A percentile compares a stretch with the other conserved stretches of the same genome.
These are phyloP conservation scores for Flexamia atlantica DNA, from an alignment of 2,888 invertebrate genomes.

Conservation along the genomic window DNA sequence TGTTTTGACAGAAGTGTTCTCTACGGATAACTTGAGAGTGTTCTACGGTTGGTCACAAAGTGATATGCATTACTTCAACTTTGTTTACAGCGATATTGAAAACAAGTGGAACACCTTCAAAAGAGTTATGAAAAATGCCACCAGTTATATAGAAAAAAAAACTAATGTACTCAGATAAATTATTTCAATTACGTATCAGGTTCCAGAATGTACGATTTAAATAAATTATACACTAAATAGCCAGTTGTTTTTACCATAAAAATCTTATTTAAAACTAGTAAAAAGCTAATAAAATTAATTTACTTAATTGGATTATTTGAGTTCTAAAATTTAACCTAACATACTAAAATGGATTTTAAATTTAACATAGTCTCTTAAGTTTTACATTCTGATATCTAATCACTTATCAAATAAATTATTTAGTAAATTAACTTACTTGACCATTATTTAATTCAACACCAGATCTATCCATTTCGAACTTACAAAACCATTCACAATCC, in stretches of 20 bases:
- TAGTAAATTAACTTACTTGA: not conserved
- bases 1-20: slow-evolving; percentile 24
- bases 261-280: too few species aligned
- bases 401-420: not conserved
- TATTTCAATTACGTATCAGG: too few species aligned
- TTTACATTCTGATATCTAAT: slow-evolving; percentile 15
- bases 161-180: too few species aligned
- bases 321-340: too few species aligned
- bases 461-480: not conserved
- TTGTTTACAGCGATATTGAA: slow-evolving; percentile 38
- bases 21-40: slow-evolving; percentile 34
- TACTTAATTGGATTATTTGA: too few species aligned
- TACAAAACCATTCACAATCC: not conserved
- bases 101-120: slow-evolving; percentile 48
- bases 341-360: not conserved
- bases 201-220: too few species aligned
- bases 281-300: too few species aligned
- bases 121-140: slow-evolving; percentile 39
- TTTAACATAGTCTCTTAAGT: not conserved
- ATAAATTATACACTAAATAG: too few species aligned
- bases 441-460: not conserved
- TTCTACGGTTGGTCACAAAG: slow-evolving; percentile 37
- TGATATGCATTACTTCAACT: slow-evolving; percentile 43
- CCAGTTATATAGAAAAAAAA: slow-evolving; percentile 21
- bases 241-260: too few species aligned